phyloP scores from a whole-genome alignment of 2,888 invertebrate species.

The Corbicula japonica region DNA sequence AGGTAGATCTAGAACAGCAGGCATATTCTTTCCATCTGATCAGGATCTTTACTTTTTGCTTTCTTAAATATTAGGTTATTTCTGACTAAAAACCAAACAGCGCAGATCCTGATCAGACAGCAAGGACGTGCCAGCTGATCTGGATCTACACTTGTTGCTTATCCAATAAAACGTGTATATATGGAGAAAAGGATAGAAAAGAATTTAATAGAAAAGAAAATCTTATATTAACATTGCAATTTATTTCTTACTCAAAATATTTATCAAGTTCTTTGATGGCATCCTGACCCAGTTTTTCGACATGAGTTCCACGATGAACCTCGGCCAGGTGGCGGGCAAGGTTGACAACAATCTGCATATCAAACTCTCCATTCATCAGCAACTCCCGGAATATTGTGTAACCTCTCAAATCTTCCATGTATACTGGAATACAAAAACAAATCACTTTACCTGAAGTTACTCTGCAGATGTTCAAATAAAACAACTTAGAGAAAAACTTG shows the following conservation, averaged over 20 bases:
- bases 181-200: background rate
- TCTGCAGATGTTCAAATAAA: too few relatives aligned
- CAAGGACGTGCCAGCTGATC: too few relatives aligned
- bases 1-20: too few relatives aligned
- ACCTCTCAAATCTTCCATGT: slow-evolving; percentile 73
- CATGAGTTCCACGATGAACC: slow-evolving; percentile 70
- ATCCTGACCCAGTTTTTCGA: slow-evolving; percentile 57
- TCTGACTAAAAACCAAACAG: too few relatives aligned
- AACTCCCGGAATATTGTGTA: slow-evolving; percentile 59
- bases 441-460: too few relatives aligned
- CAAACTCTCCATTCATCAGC: slow-evolving; percentile 67
- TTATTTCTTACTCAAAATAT: slow-evolving; percentile 69
- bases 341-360: slow-evolving; percentile 50
- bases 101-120: too few relatives aligned
- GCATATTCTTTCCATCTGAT: too few relatives aligned
- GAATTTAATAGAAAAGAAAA: background rate
- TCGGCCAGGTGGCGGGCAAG: slow-evolving; percentile 69
- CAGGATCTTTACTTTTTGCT: too few relatives aligned
- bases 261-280: slow-evolving; percentile 52
- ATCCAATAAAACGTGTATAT: too few relatives aligned
- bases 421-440: slow-evolving; percentile 62
- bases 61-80: too few relatives aligned
- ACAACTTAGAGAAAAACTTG: too few relatives aligned
- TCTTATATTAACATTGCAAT: background rate
- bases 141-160: too few relatives aligned